Evolutionary conservation across 2,797 vertebrate species (phyloP), one percentile per base, ranked within the genome.

Genomic region (Bovichtus diacanthus): DNA sequence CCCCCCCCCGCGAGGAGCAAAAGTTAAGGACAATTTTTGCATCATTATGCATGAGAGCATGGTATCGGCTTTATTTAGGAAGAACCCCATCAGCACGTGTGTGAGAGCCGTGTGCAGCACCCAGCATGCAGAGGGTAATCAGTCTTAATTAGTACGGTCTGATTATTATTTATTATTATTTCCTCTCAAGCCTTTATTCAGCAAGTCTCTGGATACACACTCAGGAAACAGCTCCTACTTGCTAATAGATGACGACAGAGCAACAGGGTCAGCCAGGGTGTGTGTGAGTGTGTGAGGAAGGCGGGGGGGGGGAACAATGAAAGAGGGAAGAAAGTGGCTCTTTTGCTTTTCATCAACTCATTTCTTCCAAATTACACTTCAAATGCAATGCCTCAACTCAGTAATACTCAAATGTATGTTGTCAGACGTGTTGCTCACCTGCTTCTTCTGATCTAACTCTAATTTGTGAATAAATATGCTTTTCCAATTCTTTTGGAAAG

Each of bases 141-240:
- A 88, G 85, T 91, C 87, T 88, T 91, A 91, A 93, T 91, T 86
- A 75, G 86, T 50, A 74, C 13, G 3, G 86, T 74, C 90, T 93
- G 92, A 93, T 94, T 92, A 90, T 91, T 93, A 93, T 93, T 93
- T 92, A 91, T 93, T 93, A 87, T 93, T 80, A 76, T 90, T 92
- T 87, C 90, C 88, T 90, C 76, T 47, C 63, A 84, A 89, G 78
- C 71, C 80, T 90, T 91, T 92, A 87, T 88, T 81, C 87, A 87
- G 78, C 71, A 56, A 70, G 73, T 82, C 84, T 87, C 84, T 91
- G 85, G 87, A 91, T 87, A 86, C 84, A 85, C 78, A 82, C 78
- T 88, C 86, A 88, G 88, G 91, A 92, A 93, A 83, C 88, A 83
- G 86, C 74, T 80, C 73, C 83, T 92, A 92, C 93, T 94, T 91